These are phyloP conservation scores for Bolinopsis microptera DNA, from an alignment of 37 sponge, comb jelly and placozoan species.

Conservation along the genomic window DNA sequence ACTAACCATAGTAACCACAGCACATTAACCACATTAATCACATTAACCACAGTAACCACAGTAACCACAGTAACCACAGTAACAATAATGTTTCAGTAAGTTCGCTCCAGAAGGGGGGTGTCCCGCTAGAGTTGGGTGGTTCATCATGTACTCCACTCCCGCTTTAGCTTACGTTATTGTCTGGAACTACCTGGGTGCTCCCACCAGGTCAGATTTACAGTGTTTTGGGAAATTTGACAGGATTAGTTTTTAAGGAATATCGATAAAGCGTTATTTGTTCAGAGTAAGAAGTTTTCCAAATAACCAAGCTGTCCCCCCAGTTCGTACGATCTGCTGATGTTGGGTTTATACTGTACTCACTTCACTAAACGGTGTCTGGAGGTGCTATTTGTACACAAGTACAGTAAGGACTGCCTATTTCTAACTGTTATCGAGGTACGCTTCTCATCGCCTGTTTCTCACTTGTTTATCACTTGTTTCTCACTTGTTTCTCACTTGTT, in stretches of 20 bases:
- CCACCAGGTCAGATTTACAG: background rate
- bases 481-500: no score
- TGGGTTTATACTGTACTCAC: slow-evolving; percentile 16
- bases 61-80: no score
- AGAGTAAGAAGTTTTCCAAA: no score
- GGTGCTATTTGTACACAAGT: slow-evolving; percentile 46
- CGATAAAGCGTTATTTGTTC: no score
- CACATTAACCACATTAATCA: no score
- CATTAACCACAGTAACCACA: no score
- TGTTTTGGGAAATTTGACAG: background rate
- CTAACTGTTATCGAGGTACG: slow-evolving; percentile 21
- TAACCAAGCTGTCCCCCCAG: background rate
- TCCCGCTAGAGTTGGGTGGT: slow-evolving; percentile 51
- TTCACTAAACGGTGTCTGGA: slow-evolving; percentile 58
- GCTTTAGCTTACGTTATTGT: background rate
- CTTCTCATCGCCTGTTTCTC: no score
- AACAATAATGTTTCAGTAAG: slow-evolving; percentile 57
- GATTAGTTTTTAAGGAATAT: background rate
- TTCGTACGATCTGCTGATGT: slow-evolving; percentile 34
- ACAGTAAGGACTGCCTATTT: slow-evolving; percentile 55
- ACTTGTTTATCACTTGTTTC: no score
- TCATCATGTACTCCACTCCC: slow-evolving; percentile 44
- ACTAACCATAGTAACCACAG: no score
- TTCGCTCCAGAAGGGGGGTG: slow-evolving; percentile 26
- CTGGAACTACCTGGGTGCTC: background rate